Evolutionary conservation across 2,113 vertebrate genomes (phyloP), one percentile per base, ranked within the genome.

Genomic region (Nymphicus hollandicus): DNA sequence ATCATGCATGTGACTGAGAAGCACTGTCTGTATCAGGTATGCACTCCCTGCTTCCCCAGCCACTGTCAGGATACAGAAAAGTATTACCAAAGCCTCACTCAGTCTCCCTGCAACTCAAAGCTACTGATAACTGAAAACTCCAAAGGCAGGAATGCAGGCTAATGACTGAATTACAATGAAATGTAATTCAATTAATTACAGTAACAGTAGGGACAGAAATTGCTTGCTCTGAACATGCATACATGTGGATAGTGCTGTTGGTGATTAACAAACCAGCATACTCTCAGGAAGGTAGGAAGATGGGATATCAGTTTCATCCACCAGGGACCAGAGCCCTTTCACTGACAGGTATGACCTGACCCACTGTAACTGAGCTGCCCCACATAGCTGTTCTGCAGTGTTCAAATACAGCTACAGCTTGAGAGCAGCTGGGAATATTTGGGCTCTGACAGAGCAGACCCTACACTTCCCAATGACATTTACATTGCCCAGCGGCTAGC

Each of bases 381-480:
- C 50, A 39, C 0, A 0, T 13, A 78, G 94, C 88, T 64, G 46
- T 29, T 58, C 14, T 33, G 60, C 69, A 56, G 55, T 39, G 80
- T 88, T 91, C 86, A 81, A 78, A 92, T 4, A 49, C 50, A 73
- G 76, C 68, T 52, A 58, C 83, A 92, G 94, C 86, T 79, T 84
- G 83, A 70, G 55, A 95, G 61, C 95, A 95, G 95, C 94, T 96
- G 95, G 91, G 91, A 97, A 18, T 81, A 84, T 74, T 4, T 86
- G 94, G 82, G 72, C 64, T 91, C 70, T 83, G 72, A 33, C 33
- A 88, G 43, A 78, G 77, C 77, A 76, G 83, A 58, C 24, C 92
- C 66, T 69, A 7, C 79, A 47, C 79, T 61, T 82, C 70, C 73
- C 95, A 86, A 20, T n/a, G 92, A 72, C 94, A 90, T 70, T 88